Base-by-base conservation (phyloP, 2,797 vertebrate genomes). In the Sphaeramia orbicularis region DNA sequence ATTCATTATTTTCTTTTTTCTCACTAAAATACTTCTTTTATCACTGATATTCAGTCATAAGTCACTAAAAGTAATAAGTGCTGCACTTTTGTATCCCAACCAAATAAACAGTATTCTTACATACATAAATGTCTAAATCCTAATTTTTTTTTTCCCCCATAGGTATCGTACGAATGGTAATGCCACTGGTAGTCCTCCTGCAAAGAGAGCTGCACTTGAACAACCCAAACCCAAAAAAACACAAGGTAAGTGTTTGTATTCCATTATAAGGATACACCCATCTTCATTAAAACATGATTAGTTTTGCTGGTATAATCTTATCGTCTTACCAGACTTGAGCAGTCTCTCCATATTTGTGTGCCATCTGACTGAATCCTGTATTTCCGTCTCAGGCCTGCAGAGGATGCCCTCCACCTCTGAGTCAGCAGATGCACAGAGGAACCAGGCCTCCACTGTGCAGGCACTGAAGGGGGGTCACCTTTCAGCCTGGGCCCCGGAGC, bases 401-500 rank as follows among this genome's bases (percentile, higher is more conserved):
- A 91, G 87, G 87, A 78, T 76, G 63, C 88, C 80, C 63, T 89
- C 84, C 62, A 65, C 85, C 64, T 82, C 79, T 57, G 76, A 82
- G 19, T 73, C 74, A 38, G 67, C 15, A 4, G 59, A 81, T 43
- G n/a, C 32, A 2, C 67, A 50, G 38, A 65, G 40, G 44, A 53
- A 30, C n/a, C 78, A 68, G 45, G 60, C 65, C 38, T 64, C 84
- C 15, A 27, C 45, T 0, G 79, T 65, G 49, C 50, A 51, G 44
- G 32, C 69, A 1, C 10, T 67, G 54, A 91, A 89, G 68, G 88
- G 76, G 52, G 65, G 71, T 0, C 80, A 84, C 2, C 86, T 76
- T 54, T 79, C 90, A 21, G 70, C 85, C 51, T 94, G 91, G 92
- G 44, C 76, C 0, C 42, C 8, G n/a, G 90, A 93, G 78, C 93